These are phyloP conservation scores for Gasteruption jaculator DNA, from an alignment of 2,888 invertebrate genomes.

Conservation along the genomic window DNA sequence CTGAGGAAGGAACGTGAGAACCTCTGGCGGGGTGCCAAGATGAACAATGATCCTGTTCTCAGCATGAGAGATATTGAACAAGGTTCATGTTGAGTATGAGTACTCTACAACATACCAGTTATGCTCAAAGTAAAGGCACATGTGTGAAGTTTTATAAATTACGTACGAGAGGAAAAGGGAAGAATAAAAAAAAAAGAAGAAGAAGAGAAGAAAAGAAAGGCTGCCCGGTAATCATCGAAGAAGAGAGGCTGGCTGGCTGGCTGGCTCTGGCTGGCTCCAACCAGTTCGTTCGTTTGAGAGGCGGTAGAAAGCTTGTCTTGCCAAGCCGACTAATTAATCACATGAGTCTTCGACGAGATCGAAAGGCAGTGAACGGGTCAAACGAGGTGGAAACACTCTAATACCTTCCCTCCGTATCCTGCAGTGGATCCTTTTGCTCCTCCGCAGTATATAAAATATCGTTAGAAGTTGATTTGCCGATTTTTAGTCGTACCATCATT, in stretches of 20 bases:
- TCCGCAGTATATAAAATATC: too few relatives aligned
- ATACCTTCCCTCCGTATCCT: conserved; percentile 9
- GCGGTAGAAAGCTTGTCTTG: background rate
- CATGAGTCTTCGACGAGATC: conserved; percentile 26
- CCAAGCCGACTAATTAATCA: conserved; percentile 28
- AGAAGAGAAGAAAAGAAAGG: conserved; percentile 7
- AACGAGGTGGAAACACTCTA: conserved; percentile 25
- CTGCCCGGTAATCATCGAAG: too few relatives aligned
- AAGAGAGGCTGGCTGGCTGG: conserved; percentile 7
- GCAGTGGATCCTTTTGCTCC: too few relatives aligned
- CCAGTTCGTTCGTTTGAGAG: conserved; percentile 17
- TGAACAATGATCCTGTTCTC: conserved; percentile 16
- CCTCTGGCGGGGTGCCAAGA: conserved; percentile 10
- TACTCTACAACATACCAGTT: too few relatives aligned
- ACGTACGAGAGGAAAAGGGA: background rate
- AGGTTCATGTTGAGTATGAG: too few relatives aligned
- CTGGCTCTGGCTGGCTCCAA: conserved; percentile 12
- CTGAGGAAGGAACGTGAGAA: conserved; percentile 13
- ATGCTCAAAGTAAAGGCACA: too few relatives aligned
- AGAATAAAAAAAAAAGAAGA: conserved; percentile 8
- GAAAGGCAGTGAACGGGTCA: conserved; percentile 27
- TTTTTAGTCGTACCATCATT: too few relatives aligned
- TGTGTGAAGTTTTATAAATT: background rate
- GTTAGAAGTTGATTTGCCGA: background rate
- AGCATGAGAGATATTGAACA: conserved; percentile 15